These are phyloP conservation scores for Lepus timidus DNA, from an alignment of 2,113 vertebrate species.

Conservation along the genomic window DNA sequence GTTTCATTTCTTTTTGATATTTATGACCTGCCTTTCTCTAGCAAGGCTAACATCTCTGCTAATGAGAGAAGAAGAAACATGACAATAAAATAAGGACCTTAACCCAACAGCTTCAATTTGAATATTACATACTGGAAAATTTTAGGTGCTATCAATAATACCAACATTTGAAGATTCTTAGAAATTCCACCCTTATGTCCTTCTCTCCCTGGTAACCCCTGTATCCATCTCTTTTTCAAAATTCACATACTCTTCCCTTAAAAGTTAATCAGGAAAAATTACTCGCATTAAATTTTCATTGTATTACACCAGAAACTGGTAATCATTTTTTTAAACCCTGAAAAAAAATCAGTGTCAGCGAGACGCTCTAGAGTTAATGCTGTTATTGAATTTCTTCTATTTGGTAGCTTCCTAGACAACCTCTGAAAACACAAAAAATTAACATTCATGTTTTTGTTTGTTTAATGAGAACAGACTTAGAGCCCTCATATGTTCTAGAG, in stretches of 20 bases:
- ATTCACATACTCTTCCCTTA: neutral
- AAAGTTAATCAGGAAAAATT: neutral
- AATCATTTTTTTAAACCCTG: neutral
- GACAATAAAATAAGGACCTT: neutral
- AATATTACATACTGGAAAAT: neutral
- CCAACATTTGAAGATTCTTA: neutral
- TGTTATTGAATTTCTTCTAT: neutral
- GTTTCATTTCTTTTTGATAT: neutral
- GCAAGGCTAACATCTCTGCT: neutral
- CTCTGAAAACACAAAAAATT: neutral
- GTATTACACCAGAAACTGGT: neutral
- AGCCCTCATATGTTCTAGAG: neutral
- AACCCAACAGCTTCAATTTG: neutral
- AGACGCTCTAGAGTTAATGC: neutral
- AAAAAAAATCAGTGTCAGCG: constrained; percentile 42
- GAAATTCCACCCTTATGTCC: neutral
- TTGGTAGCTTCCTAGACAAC: neutral
- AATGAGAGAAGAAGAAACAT: neutral
- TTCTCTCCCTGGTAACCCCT: neutral
- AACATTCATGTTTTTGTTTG: neutral
- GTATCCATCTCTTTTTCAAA: neutral
- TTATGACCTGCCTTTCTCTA: neutral
- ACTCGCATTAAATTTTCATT: constrained; percentile 3
- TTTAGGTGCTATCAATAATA: neutral
- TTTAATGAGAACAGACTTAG: neutral